Evolutionary conservation across 1,140 invertebrate genomes (phyloP).

Genomic region (Drosophila teissieri): DNA sequence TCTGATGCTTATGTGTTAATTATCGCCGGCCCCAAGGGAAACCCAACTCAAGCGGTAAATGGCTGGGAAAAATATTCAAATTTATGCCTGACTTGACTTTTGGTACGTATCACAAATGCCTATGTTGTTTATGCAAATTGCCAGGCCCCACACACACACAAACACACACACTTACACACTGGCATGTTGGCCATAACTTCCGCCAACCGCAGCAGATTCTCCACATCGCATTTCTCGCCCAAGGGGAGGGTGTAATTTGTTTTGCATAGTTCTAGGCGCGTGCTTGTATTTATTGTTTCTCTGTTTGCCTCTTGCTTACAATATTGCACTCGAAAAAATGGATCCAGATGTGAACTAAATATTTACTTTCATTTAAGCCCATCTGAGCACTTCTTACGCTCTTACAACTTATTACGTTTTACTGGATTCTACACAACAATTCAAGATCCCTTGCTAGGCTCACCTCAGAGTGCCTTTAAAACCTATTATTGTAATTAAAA

Average conservation of each 20-base stretch:
- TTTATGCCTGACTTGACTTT: conserved; percentile 69
- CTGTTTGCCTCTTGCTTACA: conserved; percentile 21
- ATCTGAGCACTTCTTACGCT: neutral
- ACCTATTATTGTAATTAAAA: neutral
- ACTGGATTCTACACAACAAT: too few species aligned
- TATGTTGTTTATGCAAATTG: conserved; percentile 72
- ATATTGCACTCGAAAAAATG: conserved; percentile 1
- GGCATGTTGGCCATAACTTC: conserved; percentile 46
- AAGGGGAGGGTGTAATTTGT: conserved; percentile 57
- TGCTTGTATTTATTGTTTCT: conserved; percentile 70
- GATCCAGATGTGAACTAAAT: neutral
- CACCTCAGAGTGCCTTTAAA: too few species aligned
- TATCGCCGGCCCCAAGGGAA: conserved; percentile 41
- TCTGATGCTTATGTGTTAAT: conserved; percentile 73
- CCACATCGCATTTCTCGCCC: conserved; percentile 1
- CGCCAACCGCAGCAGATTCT: conserved; percentile 45
- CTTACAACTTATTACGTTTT: neutral
- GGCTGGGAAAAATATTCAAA: conserved; percentile 71
- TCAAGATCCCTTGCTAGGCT: too few species aligned
- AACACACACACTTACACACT: conserved; percentile 1
- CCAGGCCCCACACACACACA: neutral
- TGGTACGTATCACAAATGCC: conserved; percentile 46
- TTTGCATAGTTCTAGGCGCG: conserved; percentile 72
- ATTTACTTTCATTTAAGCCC: neutral
- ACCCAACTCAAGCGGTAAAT: conserved; percentile 66